Conservation (phyloP, 2,113 vertebrate species). For the Hypanus sabinus region DNA sequence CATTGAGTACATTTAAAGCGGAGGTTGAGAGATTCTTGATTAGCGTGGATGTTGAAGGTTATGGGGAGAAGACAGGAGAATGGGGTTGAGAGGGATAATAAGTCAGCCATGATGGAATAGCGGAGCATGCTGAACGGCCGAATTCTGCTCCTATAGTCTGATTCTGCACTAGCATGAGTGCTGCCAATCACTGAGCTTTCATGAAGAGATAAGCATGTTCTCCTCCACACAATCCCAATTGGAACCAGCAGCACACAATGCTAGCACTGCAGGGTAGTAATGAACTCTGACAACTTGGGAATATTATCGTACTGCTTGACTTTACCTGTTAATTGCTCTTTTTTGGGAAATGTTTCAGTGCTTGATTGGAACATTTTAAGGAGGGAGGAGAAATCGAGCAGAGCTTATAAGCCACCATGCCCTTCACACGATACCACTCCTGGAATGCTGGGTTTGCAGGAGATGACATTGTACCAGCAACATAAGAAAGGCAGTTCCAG, state of each 20-base stretch:
- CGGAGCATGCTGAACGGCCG: too few species aligned
- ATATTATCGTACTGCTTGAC: background rate
- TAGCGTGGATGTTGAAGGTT: too few species aligned
- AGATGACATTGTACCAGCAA: background rate
- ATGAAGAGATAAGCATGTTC: background rate
- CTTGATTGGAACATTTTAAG: background rate
- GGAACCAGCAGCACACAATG: background rate
- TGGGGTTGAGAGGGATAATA: too few species aligned
- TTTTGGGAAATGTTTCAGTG: too few species aligned
- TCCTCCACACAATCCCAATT: background rate
- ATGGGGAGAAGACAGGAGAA: too few species aligned
- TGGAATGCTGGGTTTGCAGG: background rate
- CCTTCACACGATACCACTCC: background rate
- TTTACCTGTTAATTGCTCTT: background rate
- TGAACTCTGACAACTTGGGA: too few species aligned
- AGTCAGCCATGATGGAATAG: too few species aligned
- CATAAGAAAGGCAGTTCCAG: background rate
- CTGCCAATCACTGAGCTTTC: background rate
- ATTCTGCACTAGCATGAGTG: too few species aligned
- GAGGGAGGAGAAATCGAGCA: background rate
- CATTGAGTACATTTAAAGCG: too few species aligned
- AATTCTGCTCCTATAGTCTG: too few species aligned
- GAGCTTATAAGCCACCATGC: background rate
- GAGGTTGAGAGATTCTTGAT: too few species aligned
- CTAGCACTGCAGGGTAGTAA: background rate